Conservation (phyloP, 2,888 invertebrate species). For the Pristionchus fissidentatus region DNA sequence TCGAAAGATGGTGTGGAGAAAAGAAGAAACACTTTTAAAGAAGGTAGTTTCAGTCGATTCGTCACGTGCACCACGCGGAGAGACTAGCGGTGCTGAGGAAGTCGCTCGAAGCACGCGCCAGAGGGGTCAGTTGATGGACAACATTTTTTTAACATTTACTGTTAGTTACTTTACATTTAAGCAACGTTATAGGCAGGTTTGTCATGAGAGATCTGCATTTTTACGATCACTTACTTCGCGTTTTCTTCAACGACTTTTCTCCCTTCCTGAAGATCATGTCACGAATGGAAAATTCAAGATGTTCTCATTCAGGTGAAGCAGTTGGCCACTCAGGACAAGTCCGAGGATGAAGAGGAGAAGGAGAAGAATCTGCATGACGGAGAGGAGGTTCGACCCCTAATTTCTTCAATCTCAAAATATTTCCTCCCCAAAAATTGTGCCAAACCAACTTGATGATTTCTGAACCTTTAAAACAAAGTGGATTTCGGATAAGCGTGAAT, state of each 20-base stretch:
- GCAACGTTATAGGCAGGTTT: no score
- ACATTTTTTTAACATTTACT: not conserved
- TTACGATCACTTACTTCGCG: no score
- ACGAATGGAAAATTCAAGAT: not conserved
- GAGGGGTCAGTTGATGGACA: slow-evolving; percentile 28
- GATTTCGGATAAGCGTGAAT: not conserved
- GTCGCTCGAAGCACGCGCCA: slow-evolving; percentile 35
- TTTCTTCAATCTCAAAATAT: no score
- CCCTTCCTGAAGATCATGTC: no score
- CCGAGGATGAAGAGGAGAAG: not conserved
- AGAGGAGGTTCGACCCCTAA: no score
- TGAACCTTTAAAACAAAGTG: not conserved
- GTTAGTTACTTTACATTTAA: not conserved
- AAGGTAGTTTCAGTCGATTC: slow-evolving; percentile 16
- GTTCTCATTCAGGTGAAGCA: slow-evolving; percentile 15
- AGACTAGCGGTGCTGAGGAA: slow-evolving; percentile 34
- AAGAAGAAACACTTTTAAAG: not conserved
- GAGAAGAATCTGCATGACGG: not conserved
- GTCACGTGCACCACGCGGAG: slow-evolving; percentile 47
- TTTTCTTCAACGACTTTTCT: no score
- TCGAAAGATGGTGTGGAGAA: no score
- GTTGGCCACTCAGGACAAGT: slow-evolving; percentile 28
- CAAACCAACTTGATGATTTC: not conserved
- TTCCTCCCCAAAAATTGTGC: no score
- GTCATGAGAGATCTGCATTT: no score